These are phyloP conservation scores for Zaprionus lineosus DNA, from an alignment of 2,888 invertebrate species.

Conservation along the genomic window DNA sequence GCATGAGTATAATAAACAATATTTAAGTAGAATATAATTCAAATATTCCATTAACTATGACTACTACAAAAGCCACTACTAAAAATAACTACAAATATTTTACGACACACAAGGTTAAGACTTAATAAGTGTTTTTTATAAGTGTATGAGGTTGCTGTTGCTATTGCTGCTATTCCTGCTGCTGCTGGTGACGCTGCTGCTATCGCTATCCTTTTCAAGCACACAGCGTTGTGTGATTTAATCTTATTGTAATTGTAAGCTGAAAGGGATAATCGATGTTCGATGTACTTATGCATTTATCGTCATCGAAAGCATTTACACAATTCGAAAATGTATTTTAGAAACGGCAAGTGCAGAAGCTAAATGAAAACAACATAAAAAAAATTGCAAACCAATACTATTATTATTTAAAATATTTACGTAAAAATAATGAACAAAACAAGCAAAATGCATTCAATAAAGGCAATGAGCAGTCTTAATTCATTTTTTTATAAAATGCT, in stretches of 20 bases:
- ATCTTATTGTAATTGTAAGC: conserved; percentile 42
- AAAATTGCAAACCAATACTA: conserved; percentile 16
- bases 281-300: conserved; percentile 30
- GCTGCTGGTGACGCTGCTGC: no score
- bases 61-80: conserved; percentile 7
- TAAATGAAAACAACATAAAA: conserved; percentile 1
- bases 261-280: conserved; percentile 27
- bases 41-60: conserved; percentile 46
- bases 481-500: not conserved
- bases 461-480: conserved; percentile 29
- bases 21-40: conserved; percentile 50
- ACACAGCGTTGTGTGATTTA: conserved; percentile 21
- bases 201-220: conserved; percentile 31
- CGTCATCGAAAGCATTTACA: conserved; percentile 48
- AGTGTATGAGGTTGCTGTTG: conserved; percentile 4
- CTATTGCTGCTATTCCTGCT: no score
- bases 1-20: conserved; percentile 36
- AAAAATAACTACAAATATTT: conserved; percentile 4
- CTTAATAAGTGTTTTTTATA: conserved; percentile 16
- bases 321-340: conserved; percentile 42
- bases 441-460: conserved; percentile 54
- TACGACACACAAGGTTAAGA: conserved; percentile 16
- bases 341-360: conserved; percentile 24
- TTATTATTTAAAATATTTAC: conserved; percentile 45
- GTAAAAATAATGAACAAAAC: conserved; percentile 33